phyloP scores from a whole-genome alignment of 2,888 invertebrate species.

The Stegophylla sp. region DNA sequence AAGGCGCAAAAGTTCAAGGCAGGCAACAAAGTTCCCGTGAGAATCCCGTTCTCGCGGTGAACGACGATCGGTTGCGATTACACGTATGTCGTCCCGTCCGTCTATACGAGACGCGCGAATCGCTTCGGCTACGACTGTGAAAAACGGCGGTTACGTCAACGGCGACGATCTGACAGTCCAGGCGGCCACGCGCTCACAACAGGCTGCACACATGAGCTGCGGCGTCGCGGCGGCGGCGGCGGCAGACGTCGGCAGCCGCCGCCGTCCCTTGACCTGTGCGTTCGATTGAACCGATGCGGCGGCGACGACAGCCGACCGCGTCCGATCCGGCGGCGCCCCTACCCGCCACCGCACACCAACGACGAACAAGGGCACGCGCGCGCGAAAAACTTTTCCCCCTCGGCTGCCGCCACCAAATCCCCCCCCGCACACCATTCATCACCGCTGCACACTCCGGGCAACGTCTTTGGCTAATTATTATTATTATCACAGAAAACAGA shows the following conservation, averaged over 20 bases:
- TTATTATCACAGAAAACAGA: neutral
- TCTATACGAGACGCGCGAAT: no score
- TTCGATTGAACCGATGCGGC: conserved; percentile 47
- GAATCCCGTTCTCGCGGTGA: no score
- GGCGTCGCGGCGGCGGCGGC: conserved; percentile 2
- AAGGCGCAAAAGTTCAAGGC: no score
- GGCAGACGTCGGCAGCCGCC: conserved; percentile 2
- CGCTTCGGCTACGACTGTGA: no score
- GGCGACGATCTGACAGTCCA: conserved; percentile 3
- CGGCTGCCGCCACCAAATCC: neutral
- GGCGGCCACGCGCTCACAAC: conserved; percentile 56
- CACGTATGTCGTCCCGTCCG: no score
- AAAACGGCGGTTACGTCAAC: neutral
- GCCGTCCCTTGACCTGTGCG: conserved; percentile 38
- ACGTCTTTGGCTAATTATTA: neutral
- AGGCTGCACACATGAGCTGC: conserved; percentile 45
- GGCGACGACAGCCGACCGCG: conserved; percentile 31
- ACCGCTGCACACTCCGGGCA: neutral
- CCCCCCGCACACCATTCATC: neutral
- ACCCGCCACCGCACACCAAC: neutral
- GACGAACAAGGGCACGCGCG: neutral
- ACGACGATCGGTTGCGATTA: no score
- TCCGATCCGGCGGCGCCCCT: conserved; percentile 1
- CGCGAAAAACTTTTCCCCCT: neutral
- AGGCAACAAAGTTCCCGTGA: no score